These are phyloP conservation scores for Drosophila rufa DNA, from an alignment of 1,140 invertebrate species.

Conservation along the genomic window DNA sequence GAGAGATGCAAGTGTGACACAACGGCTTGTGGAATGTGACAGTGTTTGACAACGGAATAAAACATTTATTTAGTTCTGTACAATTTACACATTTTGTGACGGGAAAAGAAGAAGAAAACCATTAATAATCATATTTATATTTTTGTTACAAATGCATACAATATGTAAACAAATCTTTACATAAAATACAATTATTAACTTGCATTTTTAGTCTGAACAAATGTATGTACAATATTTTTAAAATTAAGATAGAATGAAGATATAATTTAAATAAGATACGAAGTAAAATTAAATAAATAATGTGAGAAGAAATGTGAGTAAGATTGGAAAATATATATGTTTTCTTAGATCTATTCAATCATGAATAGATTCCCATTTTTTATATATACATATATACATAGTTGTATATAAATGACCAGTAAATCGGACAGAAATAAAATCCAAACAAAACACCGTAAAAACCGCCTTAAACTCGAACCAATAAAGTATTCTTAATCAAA, in stretches of 20 bases:
- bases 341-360: too few species aligned
- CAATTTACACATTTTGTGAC: slow-evolving; percentile 10
- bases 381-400: too few species aligned
- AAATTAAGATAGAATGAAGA: slow-evolving; percentile 11
- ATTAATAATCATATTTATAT: neutral
- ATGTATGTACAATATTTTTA: neutral
- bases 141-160: neutral
- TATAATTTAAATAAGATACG: slow-evolving; percentile 9
- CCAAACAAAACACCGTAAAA: too few species aligned
- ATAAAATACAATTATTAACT: slow-evolving; percentile 1
- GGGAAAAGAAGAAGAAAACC: slow-evolving; percentile 1
- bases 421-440: too few species aligned
- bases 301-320: too few species aligned
- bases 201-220: neutral
- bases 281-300: too few species aligned
- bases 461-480: too few species aligned
- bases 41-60: slow-evolving; percentile 9
- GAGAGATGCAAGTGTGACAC: slow-evolving; percentile 39
- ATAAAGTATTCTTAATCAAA: too few species aligned
- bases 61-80: slow-evolving; percentile 20
- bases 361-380: too few species aligned
- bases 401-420: too few species aligned
- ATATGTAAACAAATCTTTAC: neutral
- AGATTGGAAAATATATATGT: too few species aligned
- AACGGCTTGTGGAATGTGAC: slow-evolving; percentile 16